phyloP scores from a whole-genome alignment of 2,888 invertebrate genomes.

The Buathra laborator region DNA sequence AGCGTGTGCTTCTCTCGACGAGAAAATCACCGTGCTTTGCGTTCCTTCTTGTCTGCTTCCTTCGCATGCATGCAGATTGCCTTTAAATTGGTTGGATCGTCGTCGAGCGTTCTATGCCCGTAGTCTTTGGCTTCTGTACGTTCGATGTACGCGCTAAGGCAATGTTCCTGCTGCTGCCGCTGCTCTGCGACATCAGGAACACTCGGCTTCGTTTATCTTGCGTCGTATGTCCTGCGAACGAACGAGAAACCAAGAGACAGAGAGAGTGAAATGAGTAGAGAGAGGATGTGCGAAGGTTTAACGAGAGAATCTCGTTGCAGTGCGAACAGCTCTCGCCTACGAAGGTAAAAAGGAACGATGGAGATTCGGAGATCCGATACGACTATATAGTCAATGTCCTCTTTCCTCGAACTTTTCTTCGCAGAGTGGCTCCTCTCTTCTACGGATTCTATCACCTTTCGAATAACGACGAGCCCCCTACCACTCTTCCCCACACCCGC shows the following conservation, averaged over 20 bases:
- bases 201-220: conserved; percentile 28
- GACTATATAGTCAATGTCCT: conserved; percentile 1
- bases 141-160: conserved; percentile 10
- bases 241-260: background rate
- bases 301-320: conserved; percentile 30
- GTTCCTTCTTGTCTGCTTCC: conserved; percentile 15
- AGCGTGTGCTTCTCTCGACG: conserved; percentile 27
- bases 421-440: background rate
- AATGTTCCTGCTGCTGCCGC: background rate
- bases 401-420: conserved; percentile 18
- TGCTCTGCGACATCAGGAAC: background rate
- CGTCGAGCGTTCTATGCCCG: conserved; percentile 24
- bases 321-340: background rate
- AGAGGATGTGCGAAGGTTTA: conserved; percentile 4
- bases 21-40: conserved; percentile 45
- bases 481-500: no score
- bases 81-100: conserved; percentile 61
- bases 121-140: conserved; percentile 7
- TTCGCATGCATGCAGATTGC: conserved; percentile 56
- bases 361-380: conserved; percentile 22
- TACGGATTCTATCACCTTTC: conserved; percentile 30
- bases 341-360: background rate
- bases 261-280: background rate
- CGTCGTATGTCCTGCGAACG: conserved; percentile 12
- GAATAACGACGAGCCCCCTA: conserved; percentile 31